These are phyloP conservation scores for Antennarius maculatus DNA, from an alignment of 2,797 vertebrate genomes.

Conservation along the genomic window DNA sequence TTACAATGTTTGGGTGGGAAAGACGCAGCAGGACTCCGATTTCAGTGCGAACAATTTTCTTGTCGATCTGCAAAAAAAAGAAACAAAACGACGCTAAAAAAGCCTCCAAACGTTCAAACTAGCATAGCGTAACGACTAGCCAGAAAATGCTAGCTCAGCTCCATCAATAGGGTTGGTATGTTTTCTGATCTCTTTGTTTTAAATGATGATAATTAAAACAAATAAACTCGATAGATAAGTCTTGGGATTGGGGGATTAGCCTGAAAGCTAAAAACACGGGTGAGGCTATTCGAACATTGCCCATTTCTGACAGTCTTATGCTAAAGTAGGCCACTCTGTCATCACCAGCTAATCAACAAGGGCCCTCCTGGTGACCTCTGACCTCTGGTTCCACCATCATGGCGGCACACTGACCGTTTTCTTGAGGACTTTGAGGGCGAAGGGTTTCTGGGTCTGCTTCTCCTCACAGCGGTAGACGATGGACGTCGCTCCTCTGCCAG, in stretches of 20 bases:
- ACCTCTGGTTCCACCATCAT: neutral
- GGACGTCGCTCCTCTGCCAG: conserved; percentile 87
- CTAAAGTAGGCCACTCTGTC: no score
- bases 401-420: conserved; percentile 84
- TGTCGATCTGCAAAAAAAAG: conserved; percentile 84
- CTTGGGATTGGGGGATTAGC: no score
- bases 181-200: no score
- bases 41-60: conserved; percentile 91
- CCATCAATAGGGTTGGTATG: no score
- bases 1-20: conserved; percentile 91
- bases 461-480: conserved; percentile 89
- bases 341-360: no score
- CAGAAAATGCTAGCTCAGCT: no score
- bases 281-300: no score
- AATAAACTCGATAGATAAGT: no score
- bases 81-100: neutral
- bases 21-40: conserved; percentile 89
- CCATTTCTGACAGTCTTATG: no score
- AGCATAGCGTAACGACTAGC: neutral
- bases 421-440: conserved; percentile 89
- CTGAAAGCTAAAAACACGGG: no score
- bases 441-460: conserved; percentile 85
- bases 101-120: no score
- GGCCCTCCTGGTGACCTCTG: neutral
- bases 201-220: no score